Conservation (phyloP, 2,888 invertebrate species). For the Tachina fera region DNA sequence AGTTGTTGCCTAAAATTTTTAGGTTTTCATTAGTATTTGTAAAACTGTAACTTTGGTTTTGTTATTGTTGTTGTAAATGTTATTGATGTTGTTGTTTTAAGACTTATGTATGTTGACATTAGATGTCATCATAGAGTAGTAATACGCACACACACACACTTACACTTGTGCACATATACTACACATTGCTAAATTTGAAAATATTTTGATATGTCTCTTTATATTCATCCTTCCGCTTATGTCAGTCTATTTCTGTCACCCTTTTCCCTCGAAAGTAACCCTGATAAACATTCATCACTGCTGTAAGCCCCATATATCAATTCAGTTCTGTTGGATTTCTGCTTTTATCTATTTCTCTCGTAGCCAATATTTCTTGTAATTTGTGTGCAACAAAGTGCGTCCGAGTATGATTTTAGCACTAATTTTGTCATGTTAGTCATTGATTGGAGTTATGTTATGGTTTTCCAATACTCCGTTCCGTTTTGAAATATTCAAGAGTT, state of each 20-base stretch:
- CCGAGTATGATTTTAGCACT: slow-evolving; percentile 68
- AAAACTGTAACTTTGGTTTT: slow-evolving; percentile 63
- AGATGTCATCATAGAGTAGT: slow-evolving; percentile 67
- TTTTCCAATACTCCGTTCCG: slow-evolving; percentile 61
- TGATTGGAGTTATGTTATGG: slow-evolving; percentile 72
- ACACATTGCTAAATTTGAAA: background rate
- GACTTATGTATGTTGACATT: slow-evolving; percentile 70
- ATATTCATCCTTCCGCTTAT: slow-evolving; percentile 7
- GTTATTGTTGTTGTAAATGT: slow-evolving; percentile 22
- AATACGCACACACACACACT: slow-evolving; percentile 7
- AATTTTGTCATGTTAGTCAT: slow-evolving; percentile 71
- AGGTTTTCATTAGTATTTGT: slow-evolving; percentile 41
- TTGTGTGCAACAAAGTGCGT: slow-evolving; percentile 37
- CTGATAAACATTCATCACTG: slow-evolving; percentile 22
- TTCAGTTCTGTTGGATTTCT: slow-evolving; percentile 4
- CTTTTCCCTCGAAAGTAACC: background rate
- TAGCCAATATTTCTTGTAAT: slow-evolving; percentile 58
- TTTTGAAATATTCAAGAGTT: background rate
- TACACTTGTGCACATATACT: background rate
- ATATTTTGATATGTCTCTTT: slow-evolving; percentile 50
- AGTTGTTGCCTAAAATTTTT: slow-evolving; percentile 8
- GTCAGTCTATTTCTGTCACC: background rate
- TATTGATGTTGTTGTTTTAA: slow-evolving; percentile 54
- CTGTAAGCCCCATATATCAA: background rate
- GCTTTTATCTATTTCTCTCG: slow-evolving; percentile 13